Conservation (phyloP, 1,140 invertebrate species). For the Chrysoperla carnea region DNA sequence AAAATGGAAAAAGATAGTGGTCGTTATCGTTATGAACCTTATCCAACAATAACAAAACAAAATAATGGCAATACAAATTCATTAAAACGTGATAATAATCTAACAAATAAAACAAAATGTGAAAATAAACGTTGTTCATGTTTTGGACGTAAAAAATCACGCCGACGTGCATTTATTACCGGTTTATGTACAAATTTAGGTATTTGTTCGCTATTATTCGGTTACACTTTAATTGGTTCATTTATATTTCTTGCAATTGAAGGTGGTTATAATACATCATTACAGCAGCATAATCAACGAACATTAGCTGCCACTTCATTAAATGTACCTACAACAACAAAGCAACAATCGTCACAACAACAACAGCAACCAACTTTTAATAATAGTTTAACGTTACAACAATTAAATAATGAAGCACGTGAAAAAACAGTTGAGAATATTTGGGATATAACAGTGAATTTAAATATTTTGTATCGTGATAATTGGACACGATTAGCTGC, state of each 20-base stretch:
- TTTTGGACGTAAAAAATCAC: conserved; percentile 41
- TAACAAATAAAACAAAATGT: conserved; percentile 13
- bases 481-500: conserved; percentile 83
- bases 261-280: conserved; percentile 37
- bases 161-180: conserved; percentile 42
- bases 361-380: conserved; percentile 5
- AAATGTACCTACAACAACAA: conserved; percentile 6
- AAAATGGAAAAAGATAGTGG: conserved; percentile 17
- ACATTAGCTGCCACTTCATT: conserved; percentile 37
- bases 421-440: conserved; percentile 70
- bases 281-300: conserved; percentile 33
- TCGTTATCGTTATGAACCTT: conserved; percentile 19
- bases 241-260: conserved; percentile 86
- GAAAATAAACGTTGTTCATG: conserved; percentile 37
- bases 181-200: conserved; percentile 73
- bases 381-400: conserved; percentile 17
- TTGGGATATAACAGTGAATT: conserved; percentile 85
- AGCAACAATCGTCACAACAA: conserved; percentile 6
- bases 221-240: conserved; percentile 79
- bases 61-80: conserved; percentile 30
- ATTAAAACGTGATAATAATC: conserved; percentile 21
- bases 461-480: conserved; percentile 86
- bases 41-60: conserved; percentile 12
- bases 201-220: conserved; percentile 69
- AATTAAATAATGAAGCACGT: conserved; percentile 38